Evolutionary conservation across 2,113 vertebrate genomes (phyloP).

Genomic region (Notiomystis cincta): DNA sequence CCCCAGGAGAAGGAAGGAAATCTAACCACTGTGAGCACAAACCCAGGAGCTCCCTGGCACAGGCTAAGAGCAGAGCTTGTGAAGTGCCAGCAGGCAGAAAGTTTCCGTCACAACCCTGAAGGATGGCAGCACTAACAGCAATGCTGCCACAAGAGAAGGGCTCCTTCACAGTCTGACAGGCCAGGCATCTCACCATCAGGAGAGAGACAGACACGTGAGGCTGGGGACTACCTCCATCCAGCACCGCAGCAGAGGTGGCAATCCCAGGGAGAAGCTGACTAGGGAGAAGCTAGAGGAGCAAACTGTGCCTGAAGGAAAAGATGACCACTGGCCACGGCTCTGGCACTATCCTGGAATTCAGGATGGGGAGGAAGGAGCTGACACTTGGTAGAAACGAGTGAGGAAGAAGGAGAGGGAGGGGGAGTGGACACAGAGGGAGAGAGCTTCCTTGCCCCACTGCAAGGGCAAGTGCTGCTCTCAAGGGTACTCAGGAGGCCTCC

Average conservation of each 20-base stretch:
- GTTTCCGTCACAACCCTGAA: not conserved
- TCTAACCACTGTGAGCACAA: not conserved
- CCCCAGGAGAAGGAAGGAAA: not conserved
- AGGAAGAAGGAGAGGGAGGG: not conserved
- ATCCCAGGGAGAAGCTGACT: not conserved
- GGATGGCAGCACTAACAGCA: not conserved
- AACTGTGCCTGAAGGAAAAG: not conserved
- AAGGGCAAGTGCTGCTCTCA: not conserved
- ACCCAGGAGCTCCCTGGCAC: not conserved
- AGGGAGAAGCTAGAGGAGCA: not conserved
- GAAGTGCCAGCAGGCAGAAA: not conserved
- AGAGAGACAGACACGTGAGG: not conserved
- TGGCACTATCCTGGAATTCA: not conserved
- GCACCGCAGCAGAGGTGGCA: not conserved
- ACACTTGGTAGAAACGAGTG: not conserved
- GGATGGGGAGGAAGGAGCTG: not conserved
- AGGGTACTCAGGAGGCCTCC: not conserved
- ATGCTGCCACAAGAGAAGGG: not conserved
- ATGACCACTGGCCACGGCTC: accelerated
- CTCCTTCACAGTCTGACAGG: not conserved
- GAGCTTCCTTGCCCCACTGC: not conserved
- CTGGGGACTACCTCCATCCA: not conserved
- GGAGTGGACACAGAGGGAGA: not conserved
- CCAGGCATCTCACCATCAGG: not conserved
- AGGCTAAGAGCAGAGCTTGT: not conserved